Conservation (phyloP, 2,888 invertebrate species). For the Pristionchus mayeri region DNA sequence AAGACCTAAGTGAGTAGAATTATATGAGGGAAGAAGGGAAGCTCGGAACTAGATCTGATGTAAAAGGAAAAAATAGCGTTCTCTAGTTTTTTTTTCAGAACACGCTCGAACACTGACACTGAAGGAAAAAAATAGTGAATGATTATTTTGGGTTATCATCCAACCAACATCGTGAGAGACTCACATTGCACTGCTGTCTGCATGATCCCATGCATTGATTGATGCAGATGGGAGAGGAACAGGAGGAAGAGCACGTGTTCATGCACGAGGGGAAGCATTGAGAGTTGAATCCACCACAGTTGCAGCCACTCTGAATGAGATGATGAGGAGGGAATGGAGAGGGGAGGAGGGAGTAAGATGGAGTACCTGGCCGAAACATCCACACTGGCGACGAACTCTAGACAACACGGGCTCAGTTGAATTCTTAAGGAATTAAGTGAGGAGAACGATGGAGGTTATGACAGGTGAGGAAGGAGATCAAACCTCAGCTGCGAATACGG, state of each 20-base stretch:
- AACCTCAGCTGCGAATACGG: background rate
- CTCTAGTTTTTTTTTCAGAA: too few species aligned
- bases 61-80: too few species aligned
- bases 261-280: background rate
- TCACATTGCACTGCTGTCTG: background rate
- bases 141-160: too few species aligned
- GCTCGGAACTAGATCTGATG: too few species aligned
- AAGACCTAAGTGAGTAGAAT: background rate
- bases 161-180: too few species aligned
- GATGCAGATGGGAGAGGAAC: background rate
- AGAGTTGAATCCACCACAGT: background rate
- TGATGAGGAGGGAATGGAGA: too few species aligned
- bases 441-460: background rate
- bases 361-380: slow-evolving; percentile 27
- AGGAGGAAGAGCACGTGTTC: background rate
- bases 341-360: too few species aligned
- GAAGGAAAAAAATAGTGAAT: too few species aligned
- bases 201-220: background rate
- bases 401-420: background rate
- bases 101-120: too few species aligned
- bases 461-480: background rate
- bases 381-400: slow-evolving; percentile 4
- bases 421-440: background rate
- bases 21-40: background rate
- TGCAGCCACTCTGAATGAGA: background rate